These are phyloP conservation scores for Sinocyclocheilus grahami DNA, from an alignment of 2,113 vertebrate species.

Conservation along the genomic window DNA sequence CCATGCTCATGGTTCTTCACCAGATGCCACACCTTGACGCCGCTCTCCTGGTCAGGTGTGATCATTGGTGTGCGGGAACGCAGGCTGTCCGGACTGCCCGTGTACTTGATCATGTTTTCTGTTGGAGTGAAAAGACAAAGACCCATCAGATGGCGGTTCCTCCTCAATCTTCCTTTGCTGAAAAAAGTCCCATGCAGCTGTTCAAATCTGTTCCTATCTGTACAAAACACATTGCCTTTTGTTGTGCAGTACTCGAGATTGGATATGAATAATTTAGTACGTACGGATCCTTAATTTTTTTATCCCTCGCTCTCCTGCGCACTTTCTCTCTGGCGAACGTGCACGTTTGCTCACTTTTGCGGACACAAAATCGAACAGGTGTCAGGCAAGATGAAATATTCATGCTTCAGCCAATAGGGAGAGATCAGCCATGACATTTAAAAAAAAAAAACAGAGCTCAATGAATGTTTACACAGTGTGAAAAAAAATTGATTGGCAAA, in stretches of 20 bases:
- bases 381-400: slow-evolving; percentile 75
- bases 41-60: slow-evolving; percentile 94
- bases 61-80: slow-evolving; percentile 97
- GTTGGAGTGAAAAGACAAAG: slow-evolving; percentile 51
- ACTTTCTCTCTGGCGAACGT: slow-evolving; percentile 4
- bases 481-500: slow-evolving; percentile 69
- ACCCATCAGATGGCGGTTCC: slow-evolving; percentile 3
- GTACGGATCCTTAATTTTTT: slow-evolving; percentile 71
- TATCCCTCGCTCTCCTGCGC: slow-evolving; percentile 52
- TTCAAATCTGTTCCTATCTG: slow-evolving; percentile 7
- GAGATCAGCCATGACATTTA: slow-evolving; percentile 72
- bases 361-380: slow-evolving; percentile 75
- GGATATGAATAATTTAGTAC: slow-evolving; percentile 73
- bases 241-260: slow-evolving; percentile 58
- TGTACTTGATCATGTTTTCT: slow-evolving; percentile 99
- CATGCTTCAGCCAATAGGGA: slow-evolving; percentile 70
- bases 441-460: slow-evolving; percentile 66
- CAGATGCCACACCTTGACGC: slow-evolving; percentile 96
- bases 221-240: neutral
- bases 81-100: slow-evolving; percentile 95
- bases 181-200: neutral
- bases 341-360: slow-evolving; percentile 35
- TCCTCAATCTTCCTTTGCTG: neutral
- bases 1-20: slow-evolving; percentile 98
- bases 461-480: slow-evolving; percentile 78